These are phyloP conservation scores for Amazona vittata DNA, from an alignment of 2,113 vertebrate genomes.

Conservation along the genomic window DNA sequence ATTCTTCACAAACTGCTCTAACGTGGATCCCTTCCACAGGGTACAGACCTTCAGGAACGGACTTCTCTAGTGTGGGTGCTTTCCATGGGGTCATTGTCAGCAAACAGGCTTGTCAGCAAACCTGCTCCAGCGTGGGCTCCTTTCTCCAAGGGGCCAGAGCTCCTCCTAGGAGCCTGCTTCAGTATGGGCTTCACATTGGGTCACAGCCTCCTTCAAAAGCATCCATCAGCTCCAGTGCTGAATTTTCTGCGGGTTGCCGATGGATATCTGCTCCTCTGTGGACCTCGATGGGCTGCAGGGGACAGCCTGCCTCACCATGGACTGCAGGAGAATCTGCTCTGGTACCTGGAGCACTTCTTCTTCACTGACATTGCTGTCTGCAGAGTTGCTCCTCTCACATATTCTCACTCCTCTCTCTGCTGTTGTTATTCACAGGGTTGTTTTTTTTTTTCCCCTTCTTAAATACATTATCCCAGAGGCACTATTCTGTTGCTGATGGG, in stretches of 20 bases:
- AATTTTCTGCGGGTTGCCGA: not conserved
- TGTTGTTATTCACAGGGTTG: accelerated
- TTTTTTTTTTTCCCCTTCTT: not conserved
- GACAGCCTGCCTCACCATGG: not conserved
- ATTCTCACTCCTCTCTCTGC: not conserved
- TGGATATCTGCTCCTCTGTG: not conserved
- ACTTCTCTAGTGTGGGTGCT: not conserved
- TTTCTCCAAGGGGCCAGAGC: not conserved
- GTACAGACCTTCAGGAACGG: not conserved
- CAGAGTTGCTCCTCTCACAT: not conserved
- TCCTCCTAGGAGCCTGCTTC: not conserved
- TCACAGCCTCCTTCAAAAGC: not conserved
- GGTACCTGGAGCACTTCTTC: not conserved
- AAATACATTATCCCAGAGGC: not conserved
- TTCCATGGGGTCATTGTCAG: not conserved
- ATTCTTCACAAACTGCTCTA: not conserved
- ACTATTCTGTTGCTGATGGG: not conserved
- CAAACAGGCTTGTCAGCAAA: not conserved
- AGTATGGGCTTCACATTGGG: not conserved
- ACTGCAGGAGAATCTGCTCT: not conserved
- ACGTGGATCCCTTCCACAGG: not conserved
- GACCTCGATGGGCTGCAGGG: not conserved
- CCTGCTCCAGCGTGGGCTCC: accelerated
- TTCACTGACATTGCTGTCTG: not conserved
- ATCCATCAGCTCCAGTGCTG: not conserved